A percentile compares a stretch with the other conserved stretches of the same genome.
Conservation (phyloP, 2,888 invertebrate genomes). For the Junonia oenone region DNA sequence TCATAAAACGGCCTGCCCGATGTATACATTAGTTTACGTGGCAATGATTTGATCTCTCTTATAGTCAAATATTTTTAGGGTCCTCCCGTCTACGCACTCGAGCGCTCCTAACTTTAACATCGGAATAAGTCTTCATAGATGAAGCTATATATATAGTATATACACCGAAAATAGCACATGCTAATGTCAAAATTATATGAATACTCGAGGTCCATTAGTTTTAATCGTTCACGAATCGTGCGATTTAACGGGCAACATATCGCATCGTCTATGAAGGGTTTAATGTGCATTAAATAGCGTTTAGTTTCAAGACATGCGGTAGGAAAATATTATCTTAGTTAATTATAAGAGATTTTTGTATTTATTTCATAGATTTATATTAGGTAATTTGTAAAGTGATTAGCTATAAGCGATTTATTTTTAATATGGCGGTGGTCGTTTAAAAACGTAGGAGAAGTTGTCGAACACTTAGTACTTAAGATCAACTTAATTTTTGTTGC, state of each 20-base stretch:
- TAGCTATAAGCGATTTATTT: conserved; percentile 64
- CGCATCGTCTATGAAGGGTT: conserved; percentile 26
- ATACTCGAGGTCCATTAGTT: conserved; percentile 3
- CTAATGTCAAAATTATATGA: neutral
- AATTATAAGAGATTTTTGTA: conserved; percentile 75
- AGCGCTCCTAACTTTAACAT: conserved; percentile 41
- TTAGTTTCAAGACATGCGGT: conserved; percentile 76
- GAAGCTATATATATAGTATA: conserved; percentile 4
- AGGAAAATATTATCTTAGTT: conserved; percentile 76
- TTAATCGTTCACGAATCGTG: neutral
- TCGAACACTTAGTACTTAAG: conserved; percentile 69
- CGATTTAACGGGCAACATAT: conserved; percentile 7
- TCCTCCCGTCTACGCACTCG: conserved; percentile 49
- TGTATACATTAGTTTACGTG: conserved; percentile 68
- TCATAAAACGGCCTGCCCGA: conserved; percentile 13
- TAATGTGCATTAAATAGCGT: conserved; percentile 69
- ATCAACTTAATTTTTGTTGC: conserved; percentile 60
- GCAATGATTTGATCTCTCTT: conserved; percentile 87
- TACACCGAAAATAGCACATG: neutral
- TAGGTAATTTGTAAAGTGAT: conserved; percentile 78
- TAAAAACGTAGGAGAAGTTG: conserved; percentile 53
- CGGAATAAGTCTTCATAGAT: conserved; percentile 40
- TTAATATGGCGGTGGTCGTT: conserved; percentile 75
- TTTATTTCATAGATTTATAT: conserved; percentile 79
- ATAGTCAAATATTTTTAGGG: conserved; percentile 84